These are phyloP conservation scores for Ochotona princeps DNA, from an alignment of 2,113 vertebrate species.

Conservation along the genomic window DNA sequence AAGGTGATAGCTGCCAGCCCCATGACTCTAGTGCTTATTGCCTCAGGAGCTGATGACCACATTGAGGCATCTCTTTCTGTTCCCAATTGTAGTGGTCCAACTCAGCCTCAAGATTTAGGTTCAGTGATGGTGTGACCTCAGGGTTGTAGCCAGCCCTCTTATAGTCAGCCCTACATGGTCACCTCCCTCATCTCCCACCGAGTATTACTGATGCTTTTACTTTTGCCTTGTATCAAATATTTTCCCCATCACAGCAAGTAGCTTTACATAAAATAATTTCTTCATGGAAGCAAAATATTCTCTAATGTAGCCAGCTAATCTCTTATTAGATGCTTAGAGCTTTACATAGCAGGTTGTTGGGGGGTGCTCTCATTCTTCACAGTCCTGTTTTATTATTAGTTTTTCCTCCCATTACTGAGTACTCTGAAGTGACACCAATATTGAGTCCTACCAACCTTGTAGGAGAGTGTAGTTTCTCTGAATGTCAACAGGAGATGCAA, in stretches of 20 bases:
- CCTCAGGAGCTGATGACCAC: not conserved
- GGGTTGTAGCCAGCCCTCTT: not conserved
- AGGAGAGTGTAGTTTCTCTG: conserved; percentile 3
- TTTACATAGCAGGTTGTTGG: not conserved
- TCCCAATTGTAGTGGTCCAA: not conserved
- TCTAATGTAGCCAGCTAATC: not conserved
- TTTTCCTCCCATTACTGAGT: not conserved
- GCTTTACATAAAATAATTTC: not conserved
- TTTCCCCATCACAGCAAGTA: conserved; percentile 2
- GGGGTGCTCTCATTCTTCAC: conserved; percentile 7
- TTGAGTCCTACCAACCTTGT: not conserved
- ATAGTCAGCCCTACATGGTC: not conserved
- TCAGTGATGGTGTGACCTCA: not conserved
- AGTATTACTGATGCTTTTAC: not conserved
- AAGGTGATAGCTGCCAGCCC: not conserved
- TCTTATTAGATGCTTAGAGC: not conserved
- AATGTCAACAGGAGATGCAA: not conserved
- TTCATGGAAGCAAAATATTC: conserved; percentile 5
- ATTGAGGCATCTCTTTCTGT: not conserved
- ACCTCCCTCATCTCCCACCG: not conserved
- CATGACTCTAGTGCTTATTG: not conserved
- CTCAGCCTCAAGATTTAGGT: not conserved
- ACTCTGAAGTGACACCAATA: not conserved
- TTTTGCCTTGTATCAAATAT: not conserved
- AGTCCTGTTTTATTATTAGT: not conserved